phyloP scores from a whole-genome alignment of 2,888 invertebrate species.

The Lithophane semibrunnea region DNA sequence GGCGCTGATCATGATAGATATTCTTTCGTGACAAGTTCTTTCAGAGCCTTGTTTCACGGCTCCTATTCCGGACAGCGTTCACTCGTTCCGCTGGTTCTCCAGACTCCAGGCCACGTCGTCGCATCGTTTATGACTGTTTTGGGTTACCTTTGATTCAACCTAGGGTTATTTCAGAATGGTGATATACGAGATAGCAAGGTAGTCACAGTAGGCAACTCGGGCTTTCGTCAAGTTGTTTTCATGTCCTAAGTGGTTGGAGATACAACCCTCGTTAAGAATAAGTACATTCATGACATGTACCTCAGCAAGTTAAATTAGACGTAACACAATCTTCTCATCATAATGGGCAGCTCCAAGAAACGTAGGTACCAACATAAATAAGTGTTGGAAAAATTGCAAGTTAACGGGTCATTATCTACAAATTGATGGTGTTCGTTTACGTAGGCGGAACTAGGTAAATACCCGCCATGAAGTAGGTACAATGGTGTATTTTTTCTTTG shows the following conservation, averaged over 20 bases:
- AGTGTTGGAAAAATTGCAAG: constrained; percentile 79
- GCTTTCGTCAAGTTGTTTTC: constrained; percentile 1
- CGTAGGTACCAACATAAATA: constrained; percentile 47
- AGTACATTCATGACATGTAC: not conserved
- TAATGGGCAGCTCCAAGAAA: constrained; percentile 36
- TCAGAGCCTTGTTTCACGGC: not conserved
- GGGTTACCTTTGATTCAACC: not conserved
- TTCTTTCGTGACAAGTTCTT: not conserved
- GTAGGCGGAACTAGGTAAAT: constrained; percentile 68
- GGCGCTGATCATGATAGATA: not conserved
- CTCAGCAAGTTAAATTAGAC: constrained; percentile 33
- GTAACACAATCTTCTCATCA: constrained; percentile 37
- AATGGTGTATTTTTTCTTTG: constrained; percentile 40
- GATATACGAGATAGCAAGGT: not conserved
- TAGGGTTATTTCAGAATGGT: not conserved
- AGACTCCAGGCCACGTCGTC: too few species aligned
- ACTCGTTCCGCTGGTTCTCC: too few species aligned
- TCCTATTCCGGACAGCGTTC: not conserved
- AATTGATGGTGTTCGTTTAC: constrained; percentile 69
- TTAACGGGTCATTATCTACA: constrained; percentile 74
- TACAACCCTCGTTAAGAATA: constrained; percentile 1
- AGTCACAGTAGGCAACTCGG: not conserved
- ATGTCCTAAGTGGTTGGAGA: not conserved
- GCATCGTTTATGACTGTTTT: not conserved
- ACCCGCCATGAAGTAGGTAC: constrained; percentile 25